Evolutionary conservation across 2,797 vertebrate genomes (phyloP).

Genomic region (Megaceryle alcyon): DNA sequence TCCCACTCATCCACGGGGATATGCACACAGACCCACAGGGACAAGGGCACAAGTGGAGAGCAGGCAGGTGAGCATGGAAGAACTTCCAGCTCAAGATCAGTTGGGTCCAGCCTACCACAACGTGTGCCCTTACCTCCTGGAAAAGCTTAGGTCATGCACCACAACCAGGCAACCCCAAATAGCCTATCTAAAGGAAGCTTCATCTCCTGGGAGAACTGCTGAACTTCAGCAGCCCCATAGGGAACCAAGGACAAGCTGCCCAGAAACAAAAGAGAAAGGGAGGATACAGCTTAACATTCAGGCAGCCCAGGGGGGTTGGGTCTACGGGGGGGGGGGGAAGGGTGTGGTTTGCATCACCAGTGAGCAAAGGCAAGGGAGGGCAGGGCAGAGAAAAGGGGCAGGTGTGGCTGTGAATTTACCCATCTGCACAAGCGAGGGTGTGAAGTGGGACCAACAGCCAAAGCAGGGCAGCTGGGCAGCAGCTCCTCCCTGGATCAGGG

Average conservation of each 20-base stretch:
- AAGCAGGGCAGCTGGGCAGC: not conserved
- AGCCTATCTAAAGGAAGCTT: not conserved
- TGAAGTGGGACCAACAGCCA: not conserved
- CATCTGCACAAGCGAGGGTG: not conserved
- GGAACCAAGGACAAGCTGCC: not conserved
- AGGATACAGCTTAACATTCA: not conserved
- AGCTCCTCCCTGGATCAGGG: not conserved
- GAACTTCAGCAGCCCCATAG: not conserved
- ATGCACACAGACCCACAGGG: not conserved
- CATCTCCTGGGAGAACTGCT: not conserved
- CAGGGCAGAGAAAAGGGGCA: not conserved
- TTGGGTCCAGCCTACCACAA: not conserved
- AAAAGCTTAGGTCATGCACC: not conserved
- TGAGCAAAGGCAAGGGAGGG: not conserved
- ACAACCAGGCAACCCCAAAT: not conserved
- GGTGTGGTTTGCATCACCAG: accelerated
- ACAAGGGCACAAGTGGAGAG: not conserved
- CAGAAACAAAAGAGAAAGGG: not conserved
- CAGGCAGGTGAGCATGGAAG: accelerated
- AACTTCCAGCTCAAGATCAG: not conserved
- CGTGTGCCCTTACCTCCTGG: not conserved
- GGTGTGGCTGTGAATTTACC: not conserved
- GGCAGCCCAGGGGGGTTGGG: not conserved
- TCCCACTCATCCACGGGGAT: not conserved
- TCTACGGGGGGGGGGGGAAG: not conserved